Base-by-base conservation (phyloP, 2,797 vertebrate genomes). In the Gastrophryne carolinensis region DNA sequence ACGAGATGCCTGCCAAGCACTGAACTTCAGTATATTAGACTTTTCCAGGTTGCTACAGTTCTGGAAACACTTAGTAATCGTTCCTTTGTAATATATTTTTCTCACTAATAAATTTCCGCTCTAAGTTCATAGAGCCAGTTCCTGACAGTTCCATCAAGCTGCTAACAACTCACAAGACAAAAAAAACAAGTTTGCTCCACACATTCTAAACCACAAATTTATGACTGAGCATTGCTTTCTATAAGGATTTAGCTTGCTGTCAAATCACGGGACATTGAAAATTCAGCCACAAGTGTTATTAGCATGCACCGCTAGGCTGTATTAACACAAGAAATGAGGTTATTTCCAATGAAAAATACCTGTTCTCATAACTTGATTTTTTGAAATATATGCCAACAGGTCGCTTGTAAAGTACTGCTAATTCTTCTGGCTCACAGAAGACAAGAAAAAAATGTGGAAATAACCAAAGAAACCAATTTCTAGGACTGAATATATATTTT, bases 41-140 rank as follows among this genome's bases (percentile, higher is more conserved):
- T 67, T 53, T 24, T 39, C 50, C 32, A n/a, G 49, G 21, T 29
- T 67, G 13, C 64, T 37, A n/a, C 44, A 35, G 27, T 52, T 41
- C 52, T 68, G 50, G 34, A 41, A 56, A 56, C 50, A 56, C 50
- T 41, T 19, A 49, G 23, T 67, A 41, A 56, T 68, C 50, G 39
- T 56, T 68, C 50, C 34, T 41, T 29, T 56, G 65, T 68, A 39
- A 68, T 68, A 68, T 41, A 68, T 56, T 68, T 53, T 68, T 68
- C 34, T 56, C 52, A 41, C 65, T 68, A 27, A 68, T 68, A 68
- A 56, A 68, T 68, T 68, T 68, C 35, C 65, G 41, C 49, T 39
- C 23, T 3, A 39, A 54, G 49, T 54, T 68, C 32, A 56, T 39
- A 56, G 34, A 35, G 32, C 50, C 37, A 29, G 50, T 68, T 56